Base-by-base conservation (phyloP, 2,113 vertebrate genomes). In the Lagopus muta region DNA sequence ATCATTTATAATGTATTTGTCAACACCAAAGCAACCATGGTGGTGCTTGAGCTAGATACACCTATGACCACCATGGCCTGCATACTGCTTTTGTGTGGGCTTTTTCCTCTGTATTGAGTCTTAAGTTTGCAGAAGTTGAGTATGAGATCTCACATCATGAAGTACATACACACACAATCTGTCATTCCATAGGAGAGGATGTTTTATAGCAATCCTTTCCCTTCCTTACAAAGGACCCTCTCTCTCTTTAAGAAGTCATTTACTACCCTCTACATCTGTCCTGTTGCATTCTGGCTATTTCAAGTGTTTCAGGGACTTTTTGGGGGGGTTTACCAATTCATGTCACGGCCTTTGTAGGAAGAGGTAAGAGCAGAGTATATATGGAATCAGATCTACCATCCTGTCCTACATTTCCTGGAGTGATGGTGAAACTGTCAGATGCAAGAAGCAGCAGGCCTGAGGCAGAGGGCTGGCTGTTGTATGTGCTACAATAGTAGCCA, bases 311-410 rank as follows among this genome's bases (percentile, higher is more conserved):
- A 52, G 34, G 22, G 65, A 38, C 40, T 71, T 88, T 79, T 0
- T 70, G 64, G 79, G 83, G 83, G 57, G n/a, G 73, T 95, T 87
- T 94, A 47, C 73, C 77, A 54, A 82, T 94, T 94, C 14, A 8
- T 75, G 43, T 47, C 27, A 54, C 3, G 4, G 27, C 64, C n/a
- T 66, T 40, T 78, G 8, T 75, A 75, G 69, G 67, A 85, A 66
- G 78, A 65, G 11, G 43, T 22, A 66, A 71, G 52, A 50, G 38
- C 36, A 50, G 0, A 1, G 10, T 57, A 38, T 3, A 0, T 91
- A 5, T 25, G 50, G 48, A 22, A 85, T 87, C 60, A 74, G 20
- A 38, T 93, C 34, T 50, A 54, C 47, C 57, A 64, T 42, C 20
- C 28, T 38, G 3, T 52, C 24, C 78, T 87, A 22, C 14, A 6